Evolutionary conservation across 2,888 invertebrate genomes (phyloP), one percentile per base, ranked within the genome.

Genomic region (Acleris holmiana): DNA sequence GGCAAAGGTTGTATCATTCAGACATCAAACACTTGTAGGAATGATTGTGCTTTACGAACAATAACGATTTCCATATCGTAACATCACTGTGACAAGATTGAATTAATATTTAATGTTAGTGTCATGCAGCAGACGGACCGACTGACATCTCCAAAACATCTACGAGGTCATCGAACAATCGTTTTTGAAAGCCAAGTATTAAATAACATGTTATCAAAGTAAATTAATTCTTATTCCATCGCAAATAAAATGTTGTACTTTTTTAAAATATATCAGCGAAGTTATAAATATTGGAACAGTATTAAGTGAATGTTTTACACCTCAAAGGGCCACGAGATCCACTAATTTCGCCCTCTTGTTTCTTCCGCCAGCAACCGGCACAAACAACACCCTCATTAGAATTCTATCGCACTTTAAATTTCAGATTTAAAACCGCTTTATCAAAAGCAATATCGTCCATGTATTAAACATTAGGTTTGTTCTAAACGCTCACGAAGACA

Each of bases 351-450:
- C 19, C 17, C 25, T 46, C 46, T 46, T 57, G 62, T 57, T 61
- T 49, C 40, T 35, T 29, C 17, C 23, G 15, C 41, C 18, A n/a
- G 8, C 15, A 21, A 85, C 75, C 74, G 73, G 75, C 76, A 82
- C 83, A 85, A 88, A 89, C 90, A 89, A 89, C 89, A 88, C 88
- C 82, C 80, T 76, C 87, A 87, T 91, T 89, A 90, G 85, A 85
- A 90, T 90, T 86, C 89, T 85, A 89, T 88, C 84, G 81, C 85
- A 80, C 83, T 91, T 91, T 91, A 89, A 89, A 91, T 86, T 91
- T 89, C 82, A 91, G 90, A 91, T 91, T 91, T 78, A 78, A 88
- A 90, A 90, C 87, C 86, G 88, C 88, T 90, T 91, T 91, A 91
- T 91, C 90, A 89, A 86, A 88, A 87, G 89, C 89, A 86, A 91